phyloP scores from a whole-genome alignment of 2,888 invertebrate species.

The Synergus itoensis region DNA sequence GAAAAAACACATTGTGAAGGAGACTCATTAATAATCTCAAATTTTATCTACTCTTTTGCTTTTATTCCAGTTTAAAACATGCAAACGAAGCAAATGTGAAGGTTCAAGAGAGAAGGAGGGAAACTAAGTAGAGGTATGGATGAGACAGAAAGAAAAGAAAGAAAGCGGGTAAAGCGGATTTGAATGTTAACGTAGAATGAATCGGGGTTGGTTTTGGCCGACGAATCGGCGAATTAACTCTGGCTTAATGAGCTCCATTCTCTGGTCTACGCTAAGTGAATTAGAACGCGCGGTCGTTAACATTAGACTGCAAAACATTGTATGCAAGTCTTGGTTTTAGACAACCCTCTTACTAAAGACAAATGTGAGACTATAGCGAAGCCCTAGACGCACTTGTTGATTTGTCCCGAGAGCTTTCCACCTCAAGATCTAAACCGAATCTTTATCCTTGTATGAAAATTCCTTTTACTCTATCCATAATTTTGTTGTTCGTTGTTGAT shows the following conservation, averaged over 20 bases:
- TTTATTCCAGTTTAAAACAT: not conserved
- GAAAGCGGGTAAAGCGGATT: conserved; percentile 17
- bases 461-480: no score
- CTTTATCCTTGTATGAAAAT: no score
- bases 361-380: not conserved
- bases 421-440: not conserved
- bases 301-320: conserved; percentile 51
- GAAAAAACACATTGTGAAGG: not conserved
- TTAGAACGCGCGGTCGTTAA: conserved; percentile 63
- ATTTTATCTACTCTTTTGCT: not conserved
- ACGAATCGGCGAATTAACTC: conserved; percentile 64
- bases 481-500: no score
- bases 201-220: conserved; percentile 54
- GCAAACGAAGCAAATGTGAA: not conserved
- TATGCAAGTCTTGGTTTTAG: conserved; percentile 20
- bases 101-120: not conserved
- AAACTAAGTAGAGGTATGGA: not conserved
- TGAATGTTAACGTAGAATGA: conserved; percentile 47
- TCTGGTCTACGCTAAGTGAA: conserved; percentile 59
- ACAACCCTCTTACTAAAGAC: conserved; percentile 41
- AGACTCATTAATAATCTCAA: not conserved
- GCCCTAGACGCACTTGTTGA: conserved; percentile 26
- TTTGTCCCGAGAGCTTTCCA: not conserved
- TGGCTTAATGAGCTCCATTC: conserved; percentile 57
- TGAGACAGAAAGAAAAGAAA: not conserved